Percentiles rank a stretch among this genome's conserved stretches.
Conservation (phyloP, 2,113 vertebrate genomes). For the Macrotis lagotis region DNA sequence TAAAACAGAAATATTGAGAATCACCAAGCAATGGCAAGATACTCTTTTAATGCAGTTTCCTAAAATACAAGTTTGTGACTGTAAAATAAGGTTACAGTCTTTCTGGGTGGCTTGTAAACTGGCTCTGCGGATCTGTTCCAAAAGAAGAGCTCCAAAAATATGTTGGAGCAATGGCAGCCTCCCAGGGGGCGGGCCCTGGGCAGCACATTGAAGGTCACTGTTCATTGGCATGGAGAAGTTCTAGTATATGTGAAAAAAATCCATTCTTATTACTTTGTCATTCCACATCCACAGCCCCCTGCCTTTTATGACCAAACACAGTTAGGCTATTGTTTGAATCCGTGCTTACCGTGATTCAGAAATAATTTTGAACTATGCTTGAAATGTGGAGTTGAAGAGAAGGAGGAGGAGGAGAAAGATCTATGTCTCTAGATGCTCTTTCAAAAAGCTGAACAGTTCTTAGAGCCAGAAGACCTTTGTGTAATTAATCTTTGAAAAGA, state of each 20-base stretch:
- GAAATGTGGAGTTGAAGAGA: neutral
- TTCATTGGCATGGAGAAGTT: neutral
- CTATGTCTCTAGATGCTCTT: neutral
- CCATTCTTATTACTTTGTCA: neutral
- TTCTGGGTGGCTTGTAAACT: neutral
- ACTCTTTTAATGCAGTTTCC: neutral
- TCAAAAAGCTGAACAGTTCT: neutral
- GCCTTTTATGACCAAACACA: slow-evolving; percentile 1
- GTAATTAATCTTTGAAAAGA: neutral
- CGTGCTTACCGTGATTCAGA: neutral
- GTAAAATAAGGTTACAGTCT: neutral
- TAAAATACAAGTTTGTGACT: neutral
- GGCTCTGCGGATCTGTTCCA: neutral
- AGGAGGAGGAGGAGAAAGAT: neutral
- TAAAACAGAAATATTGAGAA: neutral
- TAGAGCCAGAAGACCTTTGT: neutral
- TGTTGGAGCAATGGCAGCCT: neutral
- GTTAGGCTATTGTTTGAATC: neutral
- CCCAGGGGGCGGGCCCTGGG: neutral
- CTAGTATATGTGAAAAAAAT: neutral
- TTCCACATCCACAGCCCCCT: neutral
- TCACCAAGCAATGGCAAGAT: too few relatives aligned
- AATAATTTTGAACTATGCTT: neutral
- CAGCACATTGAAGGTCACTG: neutral
- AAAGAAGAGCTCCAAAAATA: neutral